Evolutionary conservation across 2,888 invertebrate genomes (phyloP), one percentile per base, ranked within the genome.

Genomic region (Leptopterna dolabrata): DNA sequence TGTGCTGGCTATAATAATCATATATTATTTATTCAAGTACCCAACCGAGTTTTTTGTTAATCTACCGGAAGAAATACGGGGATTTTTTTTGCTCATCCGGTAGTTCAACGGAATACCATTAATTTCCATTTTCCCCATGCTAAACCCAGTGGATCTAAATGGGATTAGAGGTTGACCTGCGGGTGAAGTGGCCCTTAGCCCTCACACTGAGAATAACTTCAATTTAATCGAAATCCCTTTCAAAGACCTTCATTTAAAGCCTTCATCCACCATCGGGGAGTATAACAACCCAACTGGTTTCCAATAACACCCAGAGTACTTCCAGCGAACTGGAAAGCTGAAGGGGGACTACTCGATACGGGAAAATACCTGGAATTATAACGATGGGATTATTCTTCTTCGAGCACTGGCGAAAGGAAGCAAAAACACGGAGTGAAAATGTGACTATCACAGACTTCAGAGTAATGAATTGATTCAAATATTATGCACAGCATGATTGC

Each of bases 161-260:
- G 63, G 63, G 24, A 63, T 63, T 63, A 63, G 63, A 24, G 11
- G 55, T 24, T 63, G 27, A 63, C 63, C 63, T 63, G 63, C 0
- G 36, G 63, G 24, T 63, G 63, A 63, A 63, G 63, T 63, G 63
- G 63, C 63, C 24, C 63, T 63, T 63, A 63, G 7, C 24, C 63
- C 63, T 0, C 63, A 19, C 27, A 19, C 3, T 11, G 6, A 27
- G 9, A 63, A 24, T 63, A 63, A 63, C 63, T 63, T 27, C 63
- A 63, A 63, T 63, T 63, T 24, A 63, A 63, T 55, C 63, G 63
- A 63, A 63, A 63, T 63, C 63, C 63, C 24, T 63, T 63, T 63
- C 63, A 63, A 63, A 63, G 63, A 24, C 24, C 24, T 1, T 24
- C 63, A 13, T 24, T 63, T 63, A 63, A 63, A 63, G 24, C 63